These are phyloP conservation scores for Sternarchorhynchus goeldii DNA, from an alignment of 2,797 vertebrate genomes.

Conservation along the genomic window DNA sequence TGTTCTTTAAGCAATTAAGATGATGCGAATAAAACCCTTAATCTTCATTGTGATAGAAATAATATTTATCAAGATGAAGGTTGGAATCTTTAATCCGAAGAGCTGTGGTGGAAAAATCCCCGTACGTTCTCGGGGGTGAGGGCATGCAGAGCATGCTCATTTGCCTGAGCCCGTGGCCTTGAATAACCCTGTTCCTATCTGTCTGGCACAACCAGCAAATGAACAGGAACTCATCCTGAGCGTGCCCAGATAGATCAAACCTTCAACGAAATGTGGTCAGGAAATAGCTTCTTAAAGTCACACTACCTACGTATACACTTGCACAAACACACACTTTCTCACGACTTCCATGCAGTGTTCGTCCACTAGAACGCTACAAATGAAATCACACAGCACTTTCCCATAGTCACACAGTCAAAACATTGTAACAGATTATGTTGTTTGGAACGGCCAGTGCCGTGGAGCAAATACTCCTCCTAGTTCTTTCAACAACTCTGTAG, in stretches of 20 bases:
- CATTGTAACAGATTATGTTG: too few species aligned
- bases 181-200: constrained; percentile 7
- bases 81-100: neutral
- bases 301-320: neutral
- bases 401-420: too few species aligned
- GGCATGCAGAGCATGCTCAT: neutral
- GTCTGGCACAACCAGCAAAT: neutral
- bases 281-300: constrained; percentile 4
- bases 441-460: too few species aligned
- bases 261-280: constrained; percentile 5
- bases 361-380: neutral
- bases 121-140: neutral
- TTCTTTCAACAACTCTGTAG: too few species aligned
- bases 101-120: neutral
- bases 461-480: too few species aligned
- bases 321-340: neutral
- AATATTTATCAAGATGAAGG: neutral
- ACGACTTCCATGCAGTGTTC: neutral
- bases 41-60: neutral
- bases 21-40: neutral
- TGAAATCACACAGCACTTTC: too few species aligned
- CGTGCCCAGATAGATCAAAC: neutral
- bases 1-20: neutral
- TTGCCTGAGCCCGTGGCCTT: neutral
- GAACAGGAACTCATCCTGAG: neutral